Evolutionary conservation across 2,888 invertebrate genomes (phyloP).

Genomic region (Tinea pellionella): DNA sequence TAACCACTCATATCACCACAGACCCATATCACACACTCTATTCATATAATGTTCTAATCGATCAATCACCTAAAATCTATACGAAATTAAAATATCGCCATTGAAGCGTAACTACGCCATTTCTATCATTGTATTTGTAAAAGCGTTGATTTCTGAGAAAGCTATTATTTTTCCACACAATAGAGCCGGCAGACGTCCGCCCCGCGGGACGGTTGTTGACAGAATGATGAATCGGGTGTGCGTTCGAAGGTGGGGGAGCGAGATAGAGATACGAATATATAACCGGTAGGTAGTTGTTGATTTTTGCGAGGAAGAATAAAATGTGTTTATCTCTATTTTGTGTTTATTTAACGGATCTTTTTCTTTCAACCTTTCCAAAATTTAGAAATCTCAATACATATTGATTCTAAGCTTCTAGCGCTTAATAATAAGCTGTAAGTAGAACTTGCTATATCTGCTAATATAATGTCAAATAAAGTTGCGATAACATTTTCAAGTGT

Average conservation of each 20-base stretch:
- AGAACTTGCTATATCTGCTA: too few relatives aligned
- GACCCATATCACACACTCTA: neutral
- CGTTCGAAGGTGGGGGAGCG: neutral
- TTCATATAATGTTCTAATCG: neutral
- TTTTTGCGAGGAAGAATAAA: neutral
- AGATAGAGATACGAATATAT: neutral
- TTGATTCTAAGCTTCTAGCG: too few relatives aligned
- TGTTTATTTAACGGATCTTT: neutral
- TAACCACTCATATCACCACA: too few relatives aligned
- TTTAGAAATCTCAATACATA: neutral
- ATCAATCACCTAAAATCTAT: neutral
- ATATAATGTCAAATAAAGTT: too few relatives aligned
- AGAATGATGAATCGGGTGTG: slow-evolving; percentile 38
- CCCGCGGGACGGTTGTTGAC: slow-evolving; percentile 33
- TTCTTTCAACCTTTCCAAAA: too few relatives aligned
- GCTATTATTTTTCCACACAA: slow-evolving; percentile 5
- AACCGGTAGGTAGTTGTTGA: neutral
- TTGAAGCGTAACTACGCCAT: neutral
- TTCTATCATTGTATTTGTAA: slow-evolving; percentile 4
- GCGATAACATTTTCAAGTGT: too few relatives aligned
- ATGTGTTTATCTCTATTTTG: neutral
- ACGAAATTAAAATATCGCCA: neutral
- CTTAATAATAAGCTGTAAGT: too few relatives aligned
- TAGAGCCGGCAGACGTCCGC: slow-evolving; percentile 21
- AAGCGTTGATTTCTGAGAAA: slow-evolving; percentile 10